Percentiles rank a stretch among this genome's conserved stretches.
Evolutionary conservation across 2,113 vertebrate genomes (phyloP).

Genomic region (Morone saxatilis): DNA sequence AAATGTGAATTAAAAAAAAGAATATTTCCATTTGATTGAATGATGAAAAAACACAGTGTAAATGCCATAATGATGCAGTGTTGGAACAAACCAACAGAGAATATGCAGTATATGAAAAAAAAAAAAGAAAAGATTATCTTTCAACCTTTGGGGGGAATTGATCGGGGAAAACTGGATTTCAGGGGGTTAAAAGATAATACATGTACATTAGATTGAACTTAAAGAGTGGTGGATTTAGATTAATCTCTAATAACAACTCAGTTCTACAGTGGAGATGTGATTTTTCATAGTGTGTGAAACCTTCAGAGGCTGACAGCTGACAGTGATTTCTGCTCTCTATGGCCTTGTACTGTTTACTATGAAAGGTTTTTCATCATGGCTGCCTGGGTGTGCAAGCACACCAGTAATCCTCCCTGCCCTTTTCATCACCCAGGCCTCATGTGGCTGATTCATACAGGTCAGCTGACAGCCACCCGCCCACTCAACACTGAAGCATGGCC

Average conservation of each 20-base stretch:
- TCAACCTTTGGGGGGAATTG: not conserved
- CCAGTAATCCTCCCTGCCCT: constrained; percentile 33
- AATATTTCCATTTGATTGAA: not conserved
- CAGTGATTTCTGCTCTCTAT: not conserved
- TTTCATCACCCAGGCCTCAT: constrained; percentile 22
- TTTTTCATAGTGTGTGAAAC: not conserved
- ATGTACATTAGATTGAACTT: not conserved
- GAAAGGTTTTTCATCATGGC: not conserved
- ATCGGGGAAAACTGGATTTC: not conserved
- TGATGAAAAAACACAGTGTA: not conserved
- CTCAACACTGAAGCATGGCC: constrained; percentile 11
- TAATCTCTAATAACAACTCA: not conserved
- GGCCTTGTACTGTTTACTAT: not conserved
- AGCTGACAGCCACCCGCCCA: constrained; percentile 49
- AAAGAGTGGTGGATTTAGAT: not conserved
- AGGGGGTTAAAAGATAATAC: not conserved
- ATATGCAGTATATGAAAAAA: not conserved
- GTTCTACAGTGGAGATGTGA: not conserved
- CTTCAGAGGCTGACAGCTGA: not conserved
- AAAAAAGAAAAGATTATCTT: not conserved
- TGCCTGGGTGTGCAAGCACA: not conserved
- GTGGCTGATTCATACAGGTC: constrained; percentile 51
- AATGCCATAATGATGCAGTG: not conserved
- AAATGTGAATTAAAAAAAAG: too few species aligned
- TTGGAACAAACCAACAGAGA: not conserved